Evolutionary conservation across 2,113 vertebrate species (phyloP), one percentile per base, ranked within the genome.

Genomic region (Reinhardtius hippoglossoides): DNA sequence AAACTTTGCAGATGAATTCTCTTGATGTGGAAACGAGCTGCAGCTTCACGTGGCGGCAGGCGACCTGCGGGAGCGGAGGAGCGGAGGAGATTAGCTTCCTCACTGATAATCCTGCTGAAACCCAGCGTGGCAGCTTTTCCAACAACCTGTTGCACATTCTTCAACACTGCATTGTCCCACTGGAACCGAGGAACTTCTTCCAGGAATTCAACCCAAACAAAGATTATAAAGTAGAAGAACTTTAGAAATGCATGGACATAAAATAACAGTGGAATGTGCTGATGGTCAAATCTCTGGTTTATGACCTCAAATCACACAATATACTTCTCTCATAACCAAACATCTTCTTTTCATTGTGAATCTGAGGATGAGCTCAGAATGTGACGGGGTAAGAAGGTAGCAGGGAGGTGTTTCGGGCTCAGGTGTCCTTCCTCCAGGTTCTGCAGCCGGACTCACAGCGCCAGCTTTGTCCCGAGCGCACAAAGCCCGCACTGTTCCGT

Each of bases 401-500:
- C 54, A 40, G 9, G 27, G 84, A 70, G 73, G 74, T n/a, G 72
- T 78, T 68, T 54, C 35, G 63, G 61, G 74, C 83, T 93, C 86
- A 85, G 83, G 91, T 92, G 88, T 90, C 90, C 88, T 88, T 87
- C 80, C 60, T 55, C 84, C 54, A 83, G 72, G 84, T 89, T 70
- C 52, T 65, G 35, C 71, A 37, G 66, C 59, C 46, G 9, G 78
- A 71, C 40, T 83, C 84, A 95, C 92, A 94, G 93, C 88, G 57
- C 73, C 82, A 72, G 86, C 92, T 93, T 94, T 94, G 93, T 94
- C 69, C 84, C 2, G 40, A 67, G 80, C 0, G 5, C 20, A 95
- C 93, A 95, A 94, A 93, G 93, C 76, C 37, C 55, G 20, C 88
- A 60, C 67, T 95, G 94, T 93, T 89, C 83, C 9, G 27, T 62